These are phyloP conservation scores for Amphiprion clarkii DNA, from an alignment of 2,797 vertebrate species.

Conservation along the genomic window DNA sequence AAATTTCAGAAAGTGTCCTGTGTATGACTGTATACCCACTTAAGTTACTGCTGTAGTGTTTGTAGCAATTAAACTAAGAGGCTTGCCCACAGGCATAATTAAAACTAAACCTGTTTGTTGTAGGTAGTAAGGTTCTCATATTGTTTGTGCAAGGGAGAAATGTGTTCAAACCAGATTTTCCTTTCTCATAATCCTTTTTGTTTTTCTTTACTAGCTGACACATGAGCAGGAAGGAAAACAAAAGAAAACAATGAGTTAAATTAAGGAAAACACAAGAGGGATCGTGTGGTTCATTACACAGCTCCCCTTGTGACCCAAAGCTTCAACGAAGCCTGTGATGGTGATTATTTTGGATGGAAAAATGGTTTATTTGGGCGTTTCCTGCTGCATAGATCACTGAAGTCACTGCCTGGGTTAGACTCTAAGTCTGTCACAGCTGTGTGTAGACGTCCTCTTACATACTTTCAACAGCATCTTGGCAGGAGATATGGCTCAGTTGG, in stretches of 20 bases:
- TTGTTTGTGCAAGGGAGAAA: conserved; percentile 7
- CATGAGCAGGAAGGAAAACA: conserved; percentile 34
- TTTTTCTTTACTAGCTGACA: conserved; percentile 22
- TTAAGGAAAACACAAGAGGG: conserved; percentile 33
- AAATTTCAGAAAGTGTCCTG: conserved; percentile 20
- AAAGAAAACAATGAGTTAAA: conserved; percentile 27
- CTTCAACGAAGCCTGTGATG: conserved; percentile 3
- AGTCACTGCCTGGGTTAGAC: conserved; percentile 1
- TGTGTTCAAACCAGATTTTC: conserved; percentile 13
- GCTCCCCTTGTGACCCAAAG: conserved; percentile 6
- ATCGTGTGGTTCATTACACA: conserved; percentile 1
- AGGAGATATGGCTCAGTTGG: conserved; percentile 1
- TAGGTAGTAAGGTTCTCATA: not conserved
- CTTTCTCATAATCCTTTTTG: conserved; percentile 27
- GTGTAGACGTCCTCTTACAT: not conserved
- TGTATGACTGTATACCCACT: not conserved
- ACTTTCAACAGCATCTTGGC: not conserved
- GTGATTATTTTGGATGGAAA: conserved; percentile 35
- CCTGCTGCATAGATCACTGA: conserved; percentile 23
- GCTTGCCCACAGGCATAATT: not conserved
- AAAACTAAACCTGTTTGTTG: not conserved
- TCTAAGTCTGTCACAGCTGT: not conserved
- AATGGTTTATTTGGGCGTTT: conserved; percentile 40
- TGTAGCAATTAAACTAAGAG: conserved; percentile 13
- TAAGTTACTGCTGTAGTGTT: not conserved